Percentiles rank a stretch among this genome's conserved stretches.
phyloP scores from a whole-genome alignment of 2,113 vertebrate genomes.

The Epinephelus moara region DNA sequence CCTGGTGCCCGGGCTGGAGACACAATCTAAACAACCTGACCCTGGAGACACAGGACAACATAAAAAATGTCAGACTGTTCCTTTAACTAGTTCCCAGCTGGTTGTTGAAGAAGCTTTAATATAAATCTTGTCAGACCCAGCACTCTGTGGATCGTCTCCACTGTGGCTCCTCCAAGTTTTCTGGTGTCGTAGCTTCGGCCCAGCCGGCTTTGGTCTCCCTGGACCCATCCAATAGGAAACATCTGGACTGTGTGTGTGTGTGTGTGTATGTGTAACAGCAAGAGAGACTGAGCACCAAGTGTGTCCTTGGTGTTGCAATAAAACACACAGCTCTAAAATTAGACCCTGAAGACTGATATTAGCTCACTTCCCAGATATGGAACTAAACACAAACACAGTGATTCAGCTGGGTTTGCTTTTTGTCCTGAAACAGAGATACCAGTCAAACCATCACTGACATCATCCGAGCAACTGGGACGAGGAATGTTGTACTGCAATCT shows the following conservation, averaged over 20 bases:
- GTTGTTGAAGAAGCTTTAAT: no score
- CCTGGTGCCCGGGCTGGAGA: no score
- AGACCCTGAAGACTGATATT: constrained; percentile 77
- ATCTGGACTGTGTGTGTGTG: constrained; percentile 46
- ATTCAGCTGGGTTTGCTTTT: constrained; percentile 12
- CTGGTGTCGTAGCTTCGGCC: neutral
- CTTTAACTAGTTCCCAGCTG: no score
- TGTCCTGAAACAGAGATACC: neutral
- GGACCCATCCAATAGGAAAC: constrained; percentile 52
- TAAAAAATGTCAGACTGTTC: no score
- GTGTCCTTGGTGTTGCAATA: constrained; percentile 55
- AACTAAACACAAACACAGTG: constrained; percentile 7
- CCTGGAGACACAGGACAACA: no score
- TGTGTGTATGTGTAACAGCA: neutral
- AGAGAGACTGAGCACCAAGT: neutral
- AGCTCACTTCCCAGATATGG: constrained; percentile 74
- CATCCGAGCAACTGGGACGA: constrained; percentile 9
- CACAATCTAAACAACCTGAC: no score
- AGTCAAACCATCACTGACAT: constrained; percentile 20
- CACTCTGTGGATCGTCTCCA: no score
- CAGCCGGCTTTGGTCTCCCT: constrained; percentile 25
- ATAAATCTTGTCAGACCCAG: no score
- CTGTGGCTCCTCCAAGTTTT: neutral
- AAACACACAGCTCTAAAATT: constrained; percentile 73
- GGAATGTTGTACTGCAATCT: neutral